These are phyloP conservation scores for Apistogramma diplotaenia DNA, from an alignment of 2,113 vertebrate species.

Conservation along the genomic window DNA sequence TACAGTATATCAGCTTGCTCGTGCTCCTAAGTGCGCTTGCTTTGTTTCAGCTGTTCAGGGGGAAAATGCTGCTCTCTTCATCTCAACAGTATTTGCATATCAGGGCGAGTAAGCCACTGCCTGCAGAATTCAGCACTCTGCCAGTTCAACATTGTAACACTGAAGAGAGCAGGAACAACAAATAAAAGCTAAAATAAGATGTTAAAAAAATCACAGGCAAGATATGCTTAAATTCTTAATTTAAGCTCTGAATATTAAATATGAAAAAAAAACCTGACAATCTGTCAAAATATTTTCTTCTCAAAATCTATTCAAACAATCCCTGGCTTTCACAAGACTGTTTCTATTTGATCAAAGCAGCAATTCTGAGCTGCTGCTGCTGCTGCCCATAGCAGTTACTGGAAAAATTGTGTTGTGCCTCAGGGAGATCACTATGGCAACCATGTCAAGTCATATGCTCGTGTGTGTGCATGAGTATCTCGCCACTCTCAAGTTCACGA, in stretches of 20 bases:
- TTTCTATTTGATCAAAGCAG: slow-evolving; percentile 36
- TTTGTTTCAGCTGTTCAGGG: background rate
- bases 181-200: background rate
- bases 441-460: slow-evolving; percentile 43
- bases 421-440: slow-evolving; percentile 64
- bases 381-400: slow-evolving; percentile 29
- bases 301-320: background rate
- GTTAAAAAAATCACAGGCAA: rapidly evolving
- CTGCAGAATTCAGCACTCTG: too few species aligned
- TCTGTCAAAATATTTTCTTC: background rate
- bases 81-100: background rate
- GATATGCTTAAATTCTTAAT: background rate
- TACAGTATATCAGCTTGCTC: background rate
- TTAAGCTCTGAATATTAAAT: background rate
- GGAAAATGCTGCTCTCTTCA: background rate
- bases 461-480: slow-evolving; percentile 5
- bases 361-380: slow-evolving; percentile 12
- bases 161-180: background rate
- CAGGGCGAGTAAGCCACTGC: background rate
- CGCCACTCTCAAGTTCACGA: slow-evolving; percentile 15
- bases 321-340: background rate
- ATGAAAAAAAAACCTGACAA: background rate
- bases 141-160: background rate
- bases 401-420: slow-evolving; percentile 58
- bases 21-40: background rate